Percentiles rank a stretch among this genome's conserved stretches.
These are phyloP conservation scores for Drosophila bocqueti DNA, from an alignment of 1,140 invertebrate species.

Conservation along the genomic window DNA sequence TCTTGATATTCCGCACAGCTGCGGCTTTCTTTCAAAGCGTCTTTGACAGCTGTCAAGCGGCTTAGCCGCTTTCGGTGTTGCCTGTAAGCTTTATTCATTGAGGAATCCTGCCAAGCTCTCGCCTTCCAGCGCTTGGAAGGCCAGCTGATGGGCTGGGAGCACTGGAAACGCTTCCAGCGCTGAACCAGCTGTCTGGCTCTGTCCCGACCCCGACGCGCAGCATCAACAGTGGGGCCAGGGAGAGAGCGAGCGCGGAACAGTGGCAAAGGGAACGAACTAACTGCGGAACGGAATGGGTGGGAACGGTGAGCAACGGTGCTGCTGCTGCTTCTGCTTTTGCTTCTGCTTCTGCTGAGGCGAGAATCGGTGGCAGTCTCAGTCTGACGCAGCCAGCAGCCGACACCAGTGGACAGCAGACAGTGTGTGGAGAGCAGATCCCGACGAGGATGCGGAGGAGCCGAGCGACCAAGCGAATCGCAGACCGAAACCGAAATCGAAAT, in stretches of 20 bases:
- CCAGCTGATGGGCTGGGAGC: conserved; percentile 50
- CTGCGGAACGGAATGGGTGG: conserved; percentile 4
- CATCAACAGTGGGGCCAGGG: conserved; percentile 37
- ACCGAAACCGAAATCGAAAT: conserved; percentile 34
- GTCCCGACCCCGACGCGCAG: conserved; percentile 36
- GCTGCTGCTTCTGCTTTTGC: neutral
- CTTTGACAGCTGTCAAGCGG: conserved; percentile 31
- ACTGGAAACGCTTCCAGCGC: conserved; percentile 34
- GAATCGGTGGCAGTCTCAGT: conserved; percentile 40
- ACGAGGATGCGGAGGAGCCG: conserved; percentile 51
- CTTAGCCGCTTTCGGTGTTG: neutral
- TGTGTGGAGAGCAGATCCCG: conserved; percentile 60
- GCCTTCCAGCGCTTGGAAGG: conserved; percentile 42
- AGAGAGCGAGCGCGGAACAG: conserved; percentile 6
- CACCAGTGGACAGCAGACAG: conserved; percentile 25
- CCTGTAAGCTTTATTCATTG: conserved; percentile 69
- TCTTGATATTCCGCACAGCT: neutral
- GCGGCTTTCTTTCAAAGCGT: neutral
- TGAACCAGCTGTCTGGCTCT: conserved; percentile 19
- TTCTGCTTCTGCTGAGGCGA: conserved; percentile 2
- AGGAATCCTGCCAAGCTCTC: conserved; percentile 42
- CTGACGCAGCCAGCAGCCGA: conserved; percentile 67
- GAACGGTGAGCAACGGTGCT: conserved; percentile 16
- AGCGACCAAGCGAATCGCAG: conserved; percentile 25
- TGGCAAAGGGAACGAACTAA: conserved; percentile 6